Conservation (phyloP, 2,113 vertebrate species). For the Mobula hypostoma region DNA sequence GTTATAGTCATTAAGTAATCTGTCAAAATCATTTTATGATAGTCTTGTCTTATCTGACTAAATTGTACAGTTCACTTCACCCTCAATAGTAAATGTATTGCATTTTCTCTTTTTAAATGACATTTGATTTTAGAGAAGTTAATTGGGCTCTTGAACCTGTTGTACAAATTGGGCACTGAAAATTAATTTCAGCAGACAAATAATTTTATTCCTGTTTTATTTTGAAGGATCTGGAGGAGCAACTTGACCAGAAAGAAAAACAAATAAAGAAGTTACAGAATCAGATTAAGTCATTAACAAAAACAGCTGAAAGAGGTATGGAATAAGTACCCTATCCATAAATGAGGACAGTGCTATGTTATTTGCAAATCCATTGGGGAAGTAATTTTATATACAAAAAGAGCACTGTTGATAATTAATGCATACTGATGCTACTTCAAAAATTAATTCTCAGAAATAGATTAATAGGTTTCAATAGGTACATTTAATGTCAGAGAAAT, state of each 20-base stretch:
- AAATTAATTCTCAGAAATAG: not conserved
- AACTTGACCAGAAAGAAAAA: conserved; percentile 79
- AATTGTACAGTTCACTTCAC: not conserved
- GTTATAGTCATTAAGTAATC: not conserved
- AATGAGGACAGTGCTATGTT: not conserved
- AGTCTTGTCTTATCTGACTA: not conserved
- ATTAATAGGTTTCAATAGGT: not conserved
- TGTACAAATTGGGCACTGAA: not conserved
- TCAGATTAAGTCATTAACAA: conserved; percentile 78
- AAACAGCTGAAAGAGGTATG: conserved; percentile 70
- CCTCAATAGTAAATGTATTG: not conserved
- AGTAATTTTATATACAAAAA: too few species aligned
- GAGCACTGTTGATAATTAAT: not conserved
- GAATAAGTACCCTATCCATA: too few species aligned
- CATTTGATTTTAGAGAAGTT: not conserved
- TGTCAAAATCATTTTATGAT: not conserved
- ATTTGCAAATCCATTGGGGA: not conserved
- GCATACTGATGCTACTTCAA: not conserved
- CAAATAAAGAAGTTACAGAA: conserved; percentile 79
- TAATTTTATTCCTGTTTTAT: not conserved
- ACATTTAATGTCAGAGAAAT: too few species aligned
- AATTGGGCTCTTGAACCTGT: too few species aligned
- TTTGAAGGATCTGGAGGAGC: conserved; percentile 82
- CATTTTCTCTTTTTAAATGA: not conserved
- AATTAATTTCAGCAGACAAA: not conserved